Evolutionary conservation across 2,797 vertebrate species (phyloP).

Genomic region (Adrianichthys oophorus): DNA sequence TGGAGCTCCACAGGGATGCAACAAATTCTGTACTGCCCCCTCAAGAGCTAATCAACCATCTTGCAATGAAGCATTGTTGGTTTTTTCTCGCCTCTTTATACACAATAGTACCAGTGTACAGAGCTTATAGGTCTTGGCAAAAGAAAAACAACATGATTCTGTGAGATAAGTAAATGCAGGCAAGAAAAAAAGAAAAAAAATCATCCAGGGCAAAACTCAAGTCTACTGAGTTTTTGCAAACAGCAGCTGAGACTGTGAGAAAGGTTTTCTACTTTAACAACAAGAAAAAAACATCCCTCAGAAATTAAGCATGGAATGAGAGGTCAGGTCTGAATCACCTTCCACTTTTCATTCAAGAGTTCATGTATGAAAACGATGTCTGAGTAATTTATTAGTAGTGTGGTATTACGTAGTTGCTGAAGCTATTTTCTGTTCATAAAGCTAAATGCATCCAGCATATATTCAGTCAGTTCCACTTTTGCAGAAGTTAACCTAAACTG

Average conservation of each 20-base stretch:
- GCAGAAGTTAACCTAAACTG: too few relatives aligned
- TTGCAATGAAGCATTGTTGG: constrained; percentile 63
- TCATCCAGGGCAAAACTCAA: constrained; percentile 20
- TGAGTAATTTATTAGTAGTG: not conserved
- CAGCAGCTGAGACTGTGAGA: constrained; percentile 1
- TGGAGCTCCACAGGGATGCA: constrained; percentile 43
- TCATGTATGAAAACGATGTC: constrained; percentile 14
- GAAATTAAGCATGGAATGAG: constrained; percentile 41
- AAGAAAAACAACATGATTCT: constrained; percentile 46
- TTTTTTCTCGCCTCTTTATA: constrained; percentile 62
- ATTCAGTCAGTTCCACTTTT: too few relatives aligned
- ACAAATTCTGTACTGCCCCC: constrained; percentile 64
- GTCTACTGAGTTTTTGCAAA: constrained; percentile 17
- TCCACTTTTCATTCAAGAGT: constrained; percentile 4
- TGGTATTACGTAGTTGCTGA: too few relatives aligned
- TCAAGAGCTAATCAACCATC: constrained; percentile 72
- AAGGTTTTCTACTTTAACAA: constrained; percentile 22
- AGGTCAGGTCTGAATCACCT: constrained; percentile 37
- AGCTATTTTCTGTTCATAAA: too few relatives aligned
- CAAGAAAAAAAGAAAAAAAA: constrained; percentile 38
- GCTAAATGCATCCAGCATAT: too few relatives aligned
- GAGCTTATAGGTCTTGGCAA: constrained; percentile 54
- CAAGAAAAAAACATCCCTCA: constrained; percentile 19
- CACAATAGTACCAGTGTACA: constrained; percentile 60
- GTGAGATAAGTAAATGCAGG: constrained; percentile 42